These are phyloP conservation scores for Oryzias sinensis DNA, from an alignment of 2,797 vertebrate species.

Conservation along the genomic window DNA sequence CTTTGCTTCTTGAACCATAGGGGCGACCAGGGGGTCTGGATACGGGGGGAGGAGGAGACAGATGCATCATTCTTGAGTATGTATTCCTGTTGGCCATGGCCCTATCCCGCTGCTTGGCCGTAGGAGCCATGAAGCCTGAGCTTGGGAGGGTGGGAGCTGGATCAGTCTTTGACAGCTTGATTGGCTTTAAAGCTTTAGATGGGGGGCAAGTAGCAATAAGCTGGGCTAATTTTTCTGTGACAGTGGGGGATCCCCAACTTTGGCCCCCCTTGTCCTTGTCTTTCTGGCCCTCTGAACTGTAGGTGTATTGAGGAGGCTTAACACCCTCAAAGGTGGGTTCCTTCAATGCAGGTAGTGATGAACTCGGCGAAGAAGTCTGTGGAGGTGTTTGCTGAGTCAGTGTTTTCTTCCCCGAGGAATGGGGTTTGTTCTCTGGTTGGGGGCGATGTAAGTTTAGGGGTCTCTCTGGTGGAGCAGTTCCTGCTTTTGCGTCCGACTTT, in stretches of 20 bases:
- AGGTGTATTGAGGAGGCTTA: slow-evolving; percentile 73
- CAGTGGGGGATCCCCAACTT: slow-evolving; percentile 88
- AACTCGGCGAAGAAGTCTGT: slow-evolving; percentile 62
- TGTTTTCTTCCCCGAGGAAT: slow-evolving; percentile 78
- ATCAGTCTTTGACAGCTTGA: slow-evolving; percentile 79
- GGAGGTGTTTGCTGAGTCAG: slow-evolving; percentile 60
- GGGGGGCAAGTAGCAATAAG: slow-evolving; percentile 96
- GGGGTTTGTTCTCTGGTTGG: slow-evolving; percentile 71
- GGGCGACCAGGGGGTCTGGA: slow-evolving; percentile 81
- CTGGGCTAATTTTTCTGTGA: slow-evolving; percentile 94
- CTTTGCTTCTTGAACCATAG: slow-evolving; percentile 80
- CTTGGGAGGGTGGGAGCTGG: slow-evolving; percentile 61
- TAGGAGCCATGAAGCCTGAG: slow-evolving; percentile 79
- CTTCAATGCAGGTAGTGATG: slow-evolving; percentile 56
- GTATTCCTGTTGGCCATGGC: slow-evolving; percentile 81
- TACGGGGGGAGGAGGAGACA: slow-evolving; percentile 76
- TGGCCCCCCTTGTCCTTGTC: slow-evolving; percentile 84
- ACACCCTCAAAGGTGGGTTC: slow-evolving; percentile 69
- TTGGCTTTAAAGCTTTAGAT: slow-evolving; percentile 89
- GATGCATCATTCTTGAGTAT: slow-evolving; percentile 77
- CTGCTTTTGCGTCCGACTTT: slow-evolving; percentile 74
- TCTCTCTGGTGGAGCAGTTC: slow-evolving; percentile 66
- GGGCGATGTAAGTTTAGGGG: slow-evolving; percentile 79
- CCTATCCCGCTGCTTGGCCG: slow-evolving; percentile 78
- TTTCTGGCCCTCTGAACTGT: slow-evolving; percentile 67